Evolutionary conservation across 1,140 invertebrate species (phyloP), one percentile per base, ranked within the genome.

Genomic region (Telenomus remus): DNA sequence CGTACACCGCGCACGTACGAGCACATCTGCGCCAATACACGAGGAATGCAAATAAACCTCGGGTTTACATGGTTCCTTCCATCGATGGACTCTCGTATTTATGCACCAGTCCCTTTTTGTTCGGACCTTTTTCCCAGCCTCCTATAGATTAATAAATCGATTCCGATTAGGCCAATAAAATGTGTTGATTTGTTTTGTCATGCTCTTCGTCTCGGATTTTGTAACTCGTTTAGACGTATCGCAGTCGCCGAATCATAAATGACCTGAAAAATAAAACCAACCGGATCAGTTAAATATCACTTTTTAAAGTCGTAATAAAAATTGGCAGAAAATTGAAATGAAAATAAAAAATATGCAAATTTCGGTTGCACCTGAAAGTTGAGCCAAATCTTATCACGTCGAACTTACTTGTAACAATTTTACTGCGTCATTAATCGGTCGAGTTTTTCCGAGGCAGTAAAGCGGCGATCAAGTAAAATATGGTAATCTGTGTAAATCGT

Each of bases 401-500:
- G 53, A 63, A 49, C 54, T 68, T 1, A 56, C 71, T 72, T 76
- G 61, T 63, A 75, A 81, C 77, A 78, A 80, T 79, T 76, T 81
- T 78, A 79, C 66, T 73, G 65, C 63, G 73, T 82, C 79, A 79
- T 82, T 81, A 81, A 81, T 81, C 79, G 78, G 19, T 74, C 76
- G 54, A 61, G 73, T 81, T 80, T 83, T 80, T 80, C 65, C 69
- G 27, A 42, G 19, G 37, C 47, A 54, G 77, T 82, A 81, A 82
- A 82, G 65, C 55, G 61, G 51, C 51, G 72, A 75, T 69, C 51
- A 55, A 53, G 75, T 79, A 70, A 75, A 81, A 72, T 79, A 81
- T 80, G 79, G 79, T 80, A 83, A 84, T 84, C 59, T 78, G 70
- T 80, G 82, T 82, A 84, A 84, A 84, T 81, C 82, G 83, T 84